Base-by-base conservation (phyloP, 2,113 vertebrate genomes). In the Oryzias curvinotus region DNA sequence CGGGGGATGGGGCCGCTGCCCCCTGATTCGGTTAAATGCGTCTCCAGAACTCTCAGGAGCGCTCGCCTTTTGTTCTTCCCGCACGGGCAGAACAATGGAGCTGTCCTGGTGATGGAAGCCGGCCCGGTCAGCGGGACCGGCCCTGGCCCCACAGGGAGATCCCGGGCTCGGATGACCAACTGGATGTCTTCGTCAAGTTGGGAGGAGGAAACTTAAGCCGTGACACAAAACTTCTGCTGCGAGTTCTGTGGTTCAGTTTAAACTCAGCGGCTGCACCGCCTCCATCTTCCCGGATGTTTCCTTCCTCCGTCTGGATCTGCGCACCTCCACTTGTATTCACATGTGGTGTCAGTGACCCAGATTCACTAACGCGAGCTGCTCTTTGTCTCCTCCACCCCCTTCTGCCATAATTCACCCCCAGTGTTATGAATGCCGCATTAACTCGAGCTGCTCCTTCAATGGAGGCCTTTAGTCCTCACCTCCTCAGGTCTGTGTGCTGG, bases 391-490 rank as follows among this genome's bases (percentile, higher is more conserved):
- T 36, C 36, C 36, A 12, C 36, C 36, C 36, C 36, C 36, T 36
- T 12, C 36, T 36, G 10, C 36, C 36, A 36, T 36, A 36, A 36
- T 87, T 90, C 84, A 87, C 36, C 85, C 68, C 57, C 45, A 64
- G 88, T 78, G 73, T 91, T 92, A 90, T 83, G 89, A 88, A 90
- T 85, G 84, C 86, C 50, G 79, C 85, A 89, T 93, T 93, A 91
- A 89, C 77, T 88, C 58, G 50, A 85, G 80, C 80, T 45, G 26
- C 1, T 81, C 88, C 88, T 85, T 85, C 77, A 90, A 88, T 71
- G 81, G 80, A 89, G 84, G 88, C 81, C 68, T 87, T 89, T 83
- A 83, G 82, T 65, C 42, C 73, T 55, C 62, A 36, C 36, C 36
- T 36, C 36, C 36, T 36, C 36, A 10, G 36, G 36, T 36, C 36